Conservation (phyloP, 2,797 vertebrate genomes). For the Schizothorax lantsangensis region DNA sequence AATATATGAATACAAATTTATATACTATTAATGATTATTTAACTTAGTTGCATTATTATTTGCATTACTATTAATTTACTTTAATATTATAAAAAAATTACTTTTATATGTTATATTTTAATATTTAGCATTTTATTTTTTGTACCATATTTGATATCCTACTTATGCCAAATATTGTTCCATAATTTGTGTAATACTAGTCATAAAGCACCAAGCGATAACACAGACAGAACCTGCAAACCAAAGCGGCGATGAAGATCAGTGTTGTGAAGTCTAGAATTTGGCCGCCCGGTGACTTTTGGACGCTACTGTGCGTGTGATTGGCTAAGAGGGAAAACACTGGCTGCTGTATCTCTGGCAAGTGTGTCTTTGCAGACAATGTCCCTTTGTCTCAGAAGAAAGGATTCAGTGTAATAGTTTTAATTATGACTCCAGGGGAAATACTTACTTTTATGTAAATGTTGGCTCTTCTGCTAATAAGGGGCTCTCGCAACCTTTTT, state of each 20-base stretch:
- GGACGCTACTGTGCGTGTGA: conserved; percentile 70
- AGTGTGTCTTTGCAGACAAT: conserved; percentile 71
- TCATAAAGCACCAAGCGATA: neutral
- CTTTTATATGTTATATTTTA: no score
- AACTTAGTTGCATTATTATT: neutral
- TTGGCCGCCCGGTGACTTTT: conserved; percentile 33
- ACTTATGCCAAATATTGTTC: neutral
- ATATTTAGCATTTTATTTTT: neutral
- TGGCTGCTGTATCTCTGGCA: conserved; percentile 65
- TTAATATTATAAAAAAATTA: neutral
- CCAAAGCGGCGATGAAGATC: neutral
- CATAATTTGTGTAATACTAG: neutral
- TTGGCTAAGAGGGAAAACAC: conserved; percentile 55
- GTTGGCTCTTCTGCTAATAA: conserved; percentile 59
- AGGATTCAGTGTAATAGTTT: conserved; percentile 69
- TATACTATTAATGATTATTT: neutral
- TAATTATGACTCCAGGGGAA: conserved; percentile 69
- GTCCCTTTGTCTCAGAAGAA: conserved; percentile 77
- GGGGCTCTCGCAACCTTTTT: conserved; percentile 49
- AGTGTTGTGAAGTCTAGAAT: conserved; percentile 26
- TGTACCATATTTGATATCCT: neutral
- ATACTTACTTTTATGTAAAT: conserved; percentile 65
- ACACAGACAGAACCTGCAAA: neutral
- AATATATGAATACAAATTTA: neutral
- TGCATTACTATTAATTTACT: neutral